Evolutionary conservation across 2,797 vertebrate genomes (phyloP).

Genomic region (Cebuella pygmaea): DNA sequence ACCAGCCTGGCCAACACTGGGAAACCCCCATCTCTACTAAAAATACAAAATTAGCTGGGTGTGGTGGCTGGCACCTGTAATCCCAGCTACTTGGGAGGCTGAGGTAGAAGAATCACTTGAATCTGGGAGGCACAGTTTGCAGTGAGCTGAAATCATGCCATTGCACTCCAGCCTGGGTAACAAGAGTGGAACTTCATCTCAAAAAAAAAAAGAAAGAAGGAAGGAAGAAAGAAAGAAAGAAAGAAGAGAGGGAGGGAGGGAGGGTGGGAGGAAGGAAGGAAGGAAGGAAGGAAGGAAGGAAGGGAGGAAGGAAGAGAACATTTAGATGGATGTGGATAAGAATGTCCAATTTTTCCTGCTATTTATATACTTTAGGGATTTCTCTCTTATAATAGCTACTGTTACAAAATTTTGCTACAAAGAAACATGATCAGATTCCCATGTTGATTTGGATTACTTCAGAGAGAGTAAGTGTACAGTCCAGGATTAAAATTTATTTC

Average conservation of each 20-base stretch:
- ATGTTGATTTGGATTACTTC: neutral
- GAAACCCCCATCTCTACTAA: too few relatives aligned
- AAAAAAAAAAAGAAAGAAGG: rapidly evolving
- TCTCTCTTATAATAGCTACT: neutral
- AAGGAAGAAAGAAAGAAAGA: rapidly evolving
- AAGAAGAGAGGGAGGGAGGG: too few relatives aligned
- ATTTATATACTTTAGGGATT: neutral
- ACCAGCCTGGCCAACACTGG: too few relatives aligned
- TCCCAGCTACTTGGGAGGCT: too few relatives aligned
- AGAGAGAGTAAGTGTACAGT: neutral
- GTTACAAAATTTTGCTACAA: neutral
- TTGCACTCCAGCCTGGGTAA: too few relatives aligned
- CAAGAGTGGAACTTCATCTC: too few relatives aligned
- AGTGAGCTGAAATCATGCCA: too few relatives aligned
- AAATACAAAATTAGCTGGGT: too few relatives aligned
- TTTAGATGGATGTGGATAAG: neutral
- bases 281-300: too few relatives aligned
- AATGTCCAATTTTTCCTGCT: neutral
- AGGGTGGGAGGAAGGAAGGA: rapidly evolving
- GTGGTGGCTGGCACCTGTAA: too few relatives aligned
- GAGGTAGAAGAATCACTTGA: too few relatives aligned
- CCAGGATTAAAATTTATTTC: neutral
- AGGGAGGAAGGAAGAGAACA: neutral
- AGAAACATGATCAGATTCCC: neutral
- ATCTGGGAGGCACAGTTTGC: too few relatives aligned